phyloP scores from a whole-genome alignment of 2,888 invertebrate genomes.

The Orgyia antiqua region DNA sequence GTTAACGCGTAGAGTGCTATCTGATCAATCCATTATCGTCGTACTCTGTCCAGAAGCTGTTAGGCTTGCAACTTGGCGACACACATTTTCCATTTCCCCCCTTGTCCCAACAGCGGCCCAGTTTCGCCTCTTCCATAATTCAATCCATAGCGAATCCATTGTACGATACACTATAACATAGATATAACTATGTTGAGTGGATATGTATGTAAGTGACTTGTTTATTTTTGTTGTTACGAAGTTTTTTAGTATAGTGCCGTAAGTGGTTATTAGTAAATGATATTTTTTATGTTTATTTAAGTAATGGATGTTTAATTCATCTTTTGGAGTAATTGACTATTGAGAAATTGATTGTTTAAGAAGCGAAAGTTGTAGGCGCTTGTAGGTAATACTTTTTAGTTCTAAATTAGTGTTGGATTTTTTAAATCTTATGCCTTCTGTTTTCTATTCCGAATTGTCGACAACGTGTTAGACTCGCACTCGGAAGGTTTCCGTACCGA shows the following conservation, averaged over 20 bases:
- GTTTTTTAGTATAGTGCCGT: background rate
- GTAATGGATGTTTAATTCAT: too few relatives aligned
- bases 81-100: slow-evolving; percentile 74
- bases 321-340: too few relatives aligned
- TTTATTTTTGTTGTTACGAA: background rate
- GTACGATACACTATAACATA: slow-evolving; percentile 35
- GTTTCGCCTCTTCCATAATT: slow-evolving; percentile 69
- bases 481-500: too few relatives aligned
- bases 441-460: too few relatives aligned
- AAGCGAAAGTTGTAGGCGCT: too few relatives aligned
- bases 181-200: slow-evolving; percentile 8
- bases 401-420: too few relatives aligned
- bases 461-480: too few relatives aligned
- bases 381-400: too few relatives aligned
- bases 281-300: too few relatives aligned
- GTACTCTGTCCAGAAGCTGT: slow-evolving; percentile 62
- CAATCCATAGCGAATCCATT: slow-evolving; percentile 68
- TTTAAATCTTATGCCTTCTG: too few relatives aligned
- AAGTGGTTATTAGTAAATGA: too few relatives aligned
- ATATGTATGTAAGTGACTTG: slow-evolving; percentile 6
- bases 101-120: slow-evolving; percentile 55
- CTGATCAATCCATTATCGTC: slow-evolving; percentile 73
- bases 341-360: too few relatives aligned
- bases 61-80: slow-evolving; percentile 66
- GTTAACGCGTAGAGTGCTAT: slow-evolving; percentile 45